These are phyloP conservation scores for Neuroscelio doddi DNA, from an alignment of 2,888 invertebrate species.

Conservation along the genomic window DNA sequence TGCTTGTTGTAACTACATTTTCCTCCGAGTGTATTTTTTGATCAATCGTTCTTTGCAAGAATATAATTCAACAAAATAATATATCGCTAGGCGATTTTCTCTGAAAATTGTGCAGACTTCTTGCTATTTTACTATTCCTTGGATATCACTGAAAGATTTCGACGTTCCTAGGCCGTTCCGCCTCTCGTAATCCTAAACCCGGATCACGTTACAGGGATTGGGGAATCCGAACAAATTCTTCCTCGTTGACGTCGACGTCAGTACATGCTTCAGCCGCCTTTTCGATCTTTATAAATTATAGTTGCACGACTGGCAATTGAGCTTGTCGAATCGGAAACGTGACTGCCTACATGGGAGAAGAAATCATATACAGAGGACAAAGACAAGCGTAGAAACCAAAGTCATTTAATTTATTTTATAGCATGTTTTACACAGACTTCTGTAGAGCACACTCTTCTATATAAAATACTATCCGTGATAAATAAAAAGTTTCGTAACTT, in stretches of 20 bases:
- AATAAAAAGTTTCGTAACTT: too few species aligned
- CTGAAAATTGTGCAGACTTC: neutral
- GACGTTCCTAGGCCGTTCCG: constrained; percentile 10
- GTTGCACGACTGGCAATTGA: constrained; percentile 42
- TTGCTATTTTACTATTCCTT: neutral
- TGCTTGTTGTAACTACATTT: too few species aligned
- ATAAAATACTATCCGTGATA: too few species aligned
- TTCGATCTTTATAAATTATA: constrained; percentile 46
- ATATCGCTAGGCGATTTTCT: neutral
- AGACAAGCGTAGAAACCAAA: constrained; percentile 34
- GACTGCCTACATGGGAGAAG: constrained; percentile 31
- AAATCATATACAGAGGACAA: constrained; percentile 36
- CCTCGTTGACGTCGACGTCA: constrained; percentile 34
- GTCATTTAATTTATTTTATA: too few species aligned
- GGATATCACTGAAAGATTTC: constrained; percentile 17
- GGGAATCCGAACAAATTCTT: constrained; percentile 41
- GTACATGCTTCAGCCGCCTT: constrained; percentile 26
- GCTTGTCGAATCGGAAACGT: constrained; percentile 41
- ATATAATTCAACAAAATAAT: too few species aligned
- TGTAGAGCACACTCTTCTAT: too few species aligned
- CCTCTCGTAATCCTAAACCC: constrained; percentile 42
- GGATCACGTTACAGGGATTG: constrained; percentile 47
- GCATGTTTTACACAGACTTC: too few species aligned
- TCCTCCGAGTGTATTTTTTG: too few species aligned
- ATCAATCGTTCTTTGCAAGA: too few species aligned